Percentiles rank a stretch among this genome's conserved stretches.
These are phyloP conservation scores for Hemibagrus guttatus DNA, from an alignment of 2,797 vertebrate genomes.

Conservation along the genomic window DNA sequence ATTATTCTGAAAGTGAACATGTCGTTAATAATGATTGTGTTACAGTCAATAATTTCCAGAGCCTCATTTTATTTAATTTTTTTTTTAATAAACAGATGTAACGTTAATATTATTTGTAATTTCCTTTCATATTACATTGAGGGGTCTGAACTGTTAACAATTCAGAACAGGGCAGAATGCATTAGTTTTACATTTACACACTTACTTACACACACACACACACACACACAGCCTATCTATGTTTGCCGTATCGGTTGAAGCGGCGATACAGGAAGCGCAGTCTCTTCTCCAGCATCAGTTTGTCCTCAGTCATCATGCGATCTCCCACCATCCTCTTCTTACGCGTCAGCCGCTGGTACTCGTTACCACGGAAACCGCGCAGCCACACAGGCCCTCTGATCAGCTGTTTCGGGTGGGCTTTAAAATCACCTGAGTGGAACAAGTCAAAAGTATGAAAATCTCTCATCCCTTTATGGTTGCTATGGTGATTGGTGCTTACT, in stretches of 20 bases:
- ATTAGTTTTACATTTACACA: neutral
- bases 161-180: neutral
- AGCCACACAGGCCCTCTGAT: conserved; percentile 86
- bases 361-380: conserved; percentile 86
- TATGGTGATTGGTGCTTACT: neutral
- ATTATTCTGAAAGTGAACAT: neutral
- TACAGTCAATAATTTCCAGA: neutral
- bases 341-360: conserved; percentile 85
- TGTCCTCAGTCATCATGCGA: conserved; percentile 85
- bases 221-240: conserved; percentile 70
- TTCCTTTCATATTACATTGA: neutral
- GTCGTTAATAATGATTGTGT: neutral
- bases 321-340: conserved; percentile 89
- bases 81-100: conserved; percentile 7
- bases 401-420: conserved; percentile 85
- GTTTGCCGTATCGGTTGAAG: conserved; percentile 88
- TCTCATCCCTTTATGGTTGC: neutral
- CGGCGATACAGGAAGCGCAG: conserved; percentile 87
- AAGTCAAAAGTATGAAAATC: neutral
- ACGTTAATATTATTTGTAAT: neutral
- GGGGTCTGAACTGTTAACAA: neutral
- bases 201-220: neutral
- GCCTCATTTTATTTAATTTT: neutral
- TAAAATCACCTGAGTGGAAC: conserved; percentile 81
- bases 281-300: conserved; percentile 85